Conservation (phyloP, 1,140 invertebrate genomes). For the Psix sp. region DNA sequence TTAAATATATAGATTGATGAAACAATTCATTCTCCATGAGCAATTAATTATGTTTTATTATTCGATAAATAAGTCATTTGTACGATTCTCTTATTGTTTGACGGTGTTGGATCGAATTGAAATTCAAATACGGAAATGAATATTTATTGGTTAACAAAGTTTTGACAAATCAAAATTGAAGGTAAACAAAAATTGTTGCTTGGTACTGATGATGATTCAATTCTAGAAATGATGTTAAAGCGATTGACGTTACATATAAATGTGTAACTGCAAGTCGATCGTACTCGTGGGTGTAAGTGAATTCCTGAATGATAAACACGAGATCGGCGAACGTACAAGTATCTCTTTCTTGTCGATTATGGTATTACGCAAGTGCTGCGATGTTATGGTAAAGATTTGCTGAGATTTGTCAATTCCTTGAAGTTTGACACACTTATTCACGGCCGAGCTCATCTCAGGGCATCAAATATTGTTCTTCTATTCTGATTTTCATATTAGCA, state of each 20-base stretch:
- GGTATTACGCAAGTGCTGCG: slow-evolving; percentile 38
- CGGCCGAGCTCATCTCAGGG: slow-evolving; percentile 29
- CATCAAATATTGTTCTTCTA: slow-evolving; percentile 9
- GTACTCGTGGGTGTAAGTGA: slow-evolving; percentile 46
- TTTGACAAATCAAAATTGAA: no score
- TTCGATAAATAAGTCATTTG: no score
- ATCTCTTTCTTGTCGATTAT: slow-evolving; percentile 33
- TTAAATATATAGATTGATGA: no score
- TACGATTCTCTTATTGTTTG: no score
- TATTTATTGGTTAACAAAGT: no score
- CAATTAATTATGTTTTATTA: no score
- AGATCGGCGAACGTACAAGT: slow-evolving; percentile 29
- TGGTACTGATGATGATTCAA: no score
- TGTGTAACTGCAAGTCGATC: slow-evolving; percentile 17
- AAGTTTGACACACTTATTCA: slow-evolving; percentile 44
- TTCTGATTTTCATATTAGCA: not conserved
- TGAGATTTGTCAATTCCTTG: slow-evolving; percentile 42
- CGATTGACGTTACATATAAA: slow-evolving; percentile 8
- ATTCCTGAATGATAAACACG: slow-evolving; percentile 47
- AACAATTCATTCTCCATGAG: no score
- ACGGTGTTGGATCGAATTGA: no score
- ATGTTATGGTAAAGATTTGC: slow-evolving; percentile 54
- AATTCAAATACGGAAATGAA: no score
- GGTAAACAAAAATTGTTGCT: not conserved
- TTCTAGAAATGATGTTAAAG: not conserved